These are phyloP conservation scores for Oreohelix idahoensis DNA, from an alignment of 1,140 invertebrate genomes.

Conservation along the genomic window DNA sequence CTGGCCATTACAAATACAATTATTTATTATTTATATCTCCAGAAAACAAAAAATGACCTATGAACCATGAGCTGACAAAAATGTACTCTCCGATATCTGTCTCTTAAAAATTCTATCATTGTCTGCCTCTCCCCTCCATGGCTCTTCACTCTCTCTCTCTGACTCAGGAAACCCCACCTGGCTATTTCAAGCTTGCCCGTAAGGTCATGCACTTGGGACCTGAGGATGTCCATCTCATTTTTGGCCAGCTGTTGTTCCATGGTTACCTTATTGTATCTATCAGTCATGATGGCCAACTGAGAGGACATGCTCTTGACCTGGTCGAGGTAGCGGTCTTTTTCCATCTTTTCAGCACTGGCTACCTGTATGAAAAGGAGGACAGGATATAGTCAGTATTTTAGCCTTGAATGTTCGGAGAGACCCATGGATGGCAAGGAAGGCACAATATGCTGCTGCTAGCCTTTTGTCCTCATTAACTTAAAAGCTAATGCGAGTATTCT, in stretches of 20 bases:
- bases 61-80: too few relatives aligned
- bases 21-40: too few relatives aligned
- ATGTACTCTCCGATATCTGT: too few relatives aligned
- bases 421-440: too few relatives aligned
- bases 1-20: too few relatives aligned
- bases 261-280: conserved; percentile 55
- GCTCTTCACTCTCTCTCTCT: not conserved
- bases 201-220: conserved; percentile 53
- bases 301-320: conserved; percentile 59
- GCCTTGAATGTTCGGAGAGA: too few relatives aligned
- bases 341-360: conserved; percentile 58
- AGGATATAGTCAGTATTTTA: too few relatives aligned
- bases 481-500: too few relatives aligned
- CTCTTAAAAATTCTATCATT: too few relatives aligned
- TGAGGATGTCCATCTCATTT: conserved; percentile 53
- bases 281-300: conserved; percentile 60
- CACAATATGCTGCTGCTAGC: too few relatives aligned
- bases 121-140: not conserved
- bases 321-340: conserved; percentile 60
- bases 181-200: conserved; percentile 23
- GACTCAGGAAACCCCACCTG: conserved; percentile 9
- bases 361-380: conserved; percentile 50
- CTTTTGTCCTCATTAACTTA: too few relatives aligned
- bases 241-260: conserved; percentile 54
- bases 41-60: too few relatives aligned